Evolutionary conservation across 2,113 vertebrate genomes (phyloP).

Genomic region (Saguinus imperator): DNA sequence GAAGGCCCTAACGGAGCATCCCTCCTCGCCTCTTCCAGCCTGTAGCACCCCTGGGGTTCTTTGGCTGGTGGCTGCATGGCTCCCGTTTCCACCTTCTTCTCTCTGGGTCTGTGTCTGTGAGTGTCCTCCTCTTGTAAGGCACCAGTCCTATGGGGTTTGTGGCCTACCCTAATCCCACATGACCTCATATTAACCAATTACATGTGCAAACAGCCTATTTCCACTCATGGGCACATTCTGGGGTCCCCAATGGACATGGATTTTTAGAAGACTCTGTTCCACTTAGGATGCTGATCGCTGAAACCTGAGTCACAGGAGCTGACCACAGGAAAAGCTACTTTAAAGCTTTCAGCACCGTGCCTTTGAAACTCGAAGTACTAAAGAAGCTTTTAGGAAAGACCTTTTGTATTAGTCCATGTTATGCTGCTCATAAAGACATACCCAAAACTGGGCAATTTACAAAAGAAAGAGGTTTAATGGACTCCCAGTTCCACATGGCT

Average conservation of each 20-base stretch:
- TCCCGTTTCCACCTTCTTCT: accelerated
- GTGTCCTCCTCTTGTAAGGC: not conserved
- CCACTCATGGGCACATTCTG: not conserved
- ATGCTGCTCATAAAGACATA: no score
- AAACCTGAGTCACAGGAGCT: accelerated
- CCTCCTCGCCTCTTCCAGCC: no score
- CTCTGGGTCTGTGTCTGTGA: not conserved
- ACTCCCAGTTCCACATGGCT: no score
- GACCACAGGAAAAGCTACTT: accelerated
- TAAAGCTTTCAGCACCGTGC: accelerated
- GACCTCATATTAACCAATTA: not conserved
- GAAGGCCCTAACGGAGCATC: accelerated
- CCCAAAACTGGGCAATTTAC: no score
- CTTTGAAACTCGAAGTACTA: not conserved
- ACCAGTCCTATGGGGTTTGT: not conserved
- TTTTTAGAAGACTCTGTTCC: accelerated
- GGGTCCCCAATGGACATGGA: accelerated
- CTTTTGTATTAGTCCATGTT: not conserved
- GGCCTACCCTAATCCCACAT: accelerated
- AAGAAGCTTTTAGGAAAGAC: not conserved
- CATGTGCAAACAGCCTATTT: not conserved
- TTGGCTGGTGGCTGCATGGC: not conserved
- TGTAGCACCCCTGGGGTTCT: accelerated
- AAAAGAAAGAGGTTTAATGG: no score
- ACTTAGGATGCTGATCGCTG: accelerated